A percentile compares a stretch with the other conserved stretches of the same genome.
These are phyloP conservation scores for Hoplias malabaricus DNA, from an alignment of 2,113 vertebrate species.

Conservation along the genomic window DNA sequence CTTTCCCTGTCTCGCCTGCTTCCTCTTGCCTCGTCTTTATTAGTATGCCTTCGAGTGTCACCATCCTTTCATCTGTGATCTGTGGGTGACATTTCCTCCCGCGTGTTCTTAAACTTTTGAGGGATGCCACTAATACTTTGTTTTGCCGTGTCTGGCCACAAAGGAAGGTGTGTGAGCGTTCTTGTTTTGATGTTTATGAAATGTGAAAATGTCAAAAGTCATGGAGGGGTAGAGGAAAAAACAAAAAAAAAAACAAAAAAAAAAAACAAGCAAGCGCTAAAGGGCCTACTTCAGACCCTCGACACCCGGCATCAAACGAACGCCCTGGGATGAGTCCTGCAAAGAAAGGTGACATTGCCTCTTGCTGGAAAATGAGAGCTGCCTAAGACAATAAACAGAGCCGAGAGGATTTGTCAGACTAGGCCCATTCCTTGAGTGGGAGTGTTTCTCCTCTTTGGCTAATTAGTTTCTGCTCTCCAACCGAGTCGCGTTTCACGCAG, in stretches of 20 bases:
- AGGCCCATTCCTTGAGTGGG: background rate
- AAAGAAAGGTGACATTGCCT: background rate
- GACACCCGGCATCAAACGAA: background rate
- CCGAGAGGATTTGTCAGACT: background rate
- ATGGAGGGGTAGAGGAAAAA: background rate
- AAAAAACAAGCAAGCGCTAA: background rate
- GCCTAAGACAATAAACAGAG: background rate
- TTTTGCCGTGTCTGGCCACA: constrained; percentile 6
- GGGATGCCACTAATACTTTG: constrained; percentile 25
- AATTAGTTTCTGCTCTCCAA: constrained; percentile 41
- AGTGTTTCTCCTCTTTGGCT: constrained; percentile 12
- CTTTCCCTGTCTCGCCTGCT: background rate
- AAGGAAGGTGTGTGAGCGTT: background rate
- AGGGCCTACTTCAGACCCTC: constrained; percentile 6
- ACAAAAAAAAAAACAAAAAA: background rate
- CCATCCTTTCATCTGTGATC: constrained; percentile 32
- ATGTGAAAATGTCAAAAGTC: constrained; percentile 52
- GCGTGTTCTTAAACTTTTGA: constrained; percentile 26
- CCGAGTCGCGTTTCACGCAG: constrained; percentile 18
- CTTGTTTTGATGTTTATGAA: constrained; percentile 54
- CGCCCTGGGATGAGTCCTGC: background rate
- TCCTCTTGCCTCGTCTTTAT: constrained; percentile 17
- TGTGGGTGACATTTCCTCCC: constrained; percentile 39
- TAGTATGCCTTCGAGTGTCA: constrained; percentile 35
- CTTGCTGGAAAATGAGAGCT: background rate